Percentiles rank a stretch among this genome's conserved stretches.
Evolutionary conservation across 2,888 invertebrate species (phyloP).

Genomic region (Amblyjoppa fuscipennis): DNA sequence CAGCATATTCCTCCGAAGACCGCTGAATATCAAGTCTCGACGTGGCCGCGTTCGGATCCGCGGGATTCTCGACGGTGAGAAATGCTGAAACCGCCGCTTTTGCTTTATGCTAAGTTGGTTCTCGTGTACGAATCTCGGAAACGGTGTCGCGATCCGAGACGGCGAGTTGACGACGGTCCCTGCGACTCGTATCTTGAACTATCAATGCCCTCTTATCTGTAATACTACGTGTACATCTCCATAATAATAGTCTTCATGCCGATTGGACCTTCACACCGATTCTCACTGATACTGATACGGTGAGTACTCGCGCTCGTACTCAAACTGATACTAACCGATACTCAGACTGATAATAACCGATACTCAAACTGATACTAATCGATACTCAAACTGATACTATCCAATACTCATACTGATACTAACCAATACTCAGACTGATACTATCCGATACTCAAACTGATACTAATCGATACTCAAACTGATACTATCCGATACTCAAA

Average conservation of each 20-base stretch:
- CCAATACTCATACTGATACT: no score
- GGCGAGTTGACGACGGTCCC: not conserved
- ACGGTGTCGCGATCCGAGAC: not conserved
- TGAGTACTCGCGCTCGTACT: not conserved
- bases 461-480: not conserved
- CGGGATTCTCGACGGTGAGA: not conserved
- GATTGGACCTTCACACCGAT: not conserved
- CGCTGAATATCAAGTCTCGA: not conserved
- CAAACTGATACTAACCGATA: no score
- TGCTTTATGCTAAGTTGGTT: slow-evolving; percentile 1
- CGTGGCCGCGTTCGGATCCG: not conserved
- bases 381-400: not conserved
- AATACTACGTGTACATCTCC: not conserved
- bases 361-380: not conserved
- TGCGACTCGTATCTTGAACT: not conserved
- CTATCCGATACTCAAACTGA: no score
- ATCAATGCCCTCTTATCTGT: not conserved
- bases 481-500: no score
- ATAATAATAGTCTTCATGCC: not conserved
- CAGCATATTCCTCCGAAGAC: slow-evolving; percentile 7
- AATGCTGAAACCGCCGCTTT: not conserved
- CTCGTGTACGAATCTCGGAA: not conserved
- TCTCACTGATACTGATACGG: not conserved
- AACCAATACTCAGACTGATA: no score
- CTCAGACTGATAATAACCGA: no score